Percentiles rank a stretch among this genome's conserved stretches.
Conservation (phyloP, 2,888 invertebrate species). For the Lithophane socia region DNA sequence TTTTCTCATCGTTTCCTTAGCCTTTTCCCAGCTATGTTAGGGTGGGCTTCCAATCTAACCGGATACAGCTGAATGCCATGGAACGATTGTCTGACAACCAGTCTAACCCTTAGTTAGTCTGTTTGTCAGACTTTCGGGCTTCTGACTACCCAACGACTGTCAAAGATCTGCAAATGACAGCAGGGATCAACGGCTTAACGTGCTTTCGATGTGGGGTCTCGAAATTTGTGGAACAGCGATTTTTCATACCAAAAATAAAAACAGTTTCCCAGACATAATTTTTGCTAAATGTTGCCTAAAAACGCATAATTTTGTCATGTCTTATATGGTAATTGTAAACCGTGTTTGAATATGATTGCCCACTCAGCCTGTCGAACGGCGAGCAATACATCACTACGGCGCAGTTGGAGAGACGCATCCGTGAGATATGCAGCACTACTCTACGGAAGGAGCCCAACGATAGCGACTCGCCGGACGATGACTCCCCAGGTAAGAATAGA, state of each 20-base stretch:
- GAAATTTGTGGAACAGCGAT: background rate
- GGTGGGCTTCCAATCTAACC: background rate
- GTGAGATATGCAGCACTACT: constrained; percentile 91
- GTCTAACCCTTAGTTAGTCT: background rate
- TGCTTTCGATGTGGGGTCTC: background rate
- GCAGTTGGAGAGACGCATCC: constrained; percentile 94
- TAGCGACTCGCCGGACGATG: constrained; percentile 81
- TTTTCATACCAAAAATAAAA: background rate
- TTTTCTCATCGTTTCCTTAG: background rate
- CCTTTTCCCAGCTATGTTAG: background rate
- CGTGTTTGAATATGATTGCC: background rate
- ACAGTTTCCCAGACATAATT: background rate
- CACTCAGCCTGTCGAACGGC: constrained; percentile 94
- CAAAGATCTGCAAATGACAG: background rate
- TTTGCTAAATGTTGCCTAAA: background rate
- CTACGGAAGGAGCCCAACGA: constrained; percentile 80
- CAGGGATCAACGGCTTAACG: background rate
- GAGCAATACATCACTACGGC: constrained; percentile 96
- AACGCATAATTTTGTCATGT: too few relatives aligned
- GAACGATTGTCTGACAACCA: background rate
- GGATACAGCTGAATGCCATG: background rate
- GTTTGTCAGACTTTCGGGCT: background rate
- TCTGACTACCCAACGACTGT: background rate
- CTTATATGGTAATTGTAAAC: background rate
- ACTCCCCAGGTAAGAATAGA: constrained; percentile 75